Base-by-base conservation (phyloP, 2,888 invertebrate species). In the Drosophila rubida region DNA sequence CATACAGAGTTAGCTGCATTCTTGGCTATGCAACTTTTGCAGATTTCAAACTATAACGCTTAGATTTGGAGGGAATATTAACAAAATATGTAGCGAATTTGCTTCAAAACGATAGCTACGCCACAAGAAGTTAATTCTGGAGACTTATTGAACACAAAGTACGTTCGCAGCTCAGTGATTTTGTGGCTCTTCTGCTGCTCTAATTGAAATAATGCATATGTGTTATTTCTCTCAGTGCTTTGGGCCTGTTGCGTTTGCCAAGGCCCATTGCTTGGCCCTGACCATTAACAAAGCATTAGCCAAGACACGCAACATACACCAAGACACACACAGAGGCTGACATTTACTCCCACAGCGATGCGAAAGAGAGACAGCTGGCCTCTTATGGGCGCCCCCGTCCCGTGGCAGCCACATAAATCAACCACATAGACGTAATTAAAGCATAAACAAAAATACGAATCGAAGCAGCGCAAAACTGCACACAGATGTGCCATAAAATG, bases 391-490 rank as follows among this genome's bases (percentile, higher is more conserved):
- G n/a, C 0, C 4, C 39, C 8, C 11, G 14, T 4, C 41, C 19
- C 22, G 19, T 60, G 63, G 57, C 49, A 66, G 66, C 42, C 51
- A 66, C 70, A 88, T 86, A 86, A 83, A 88, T 86, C 84, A 83
- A 64, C 71, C 85, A 30, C 81, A 71, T 69, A 63, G 87, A 76
- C 79, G 80, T 84, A 84, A 88, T 87, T 88, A 84, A 87, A 87
- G 81, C 68, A 81, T 84, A 88, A 84, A 84, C 88, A 88, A 76
- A 87, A 64, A 54, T 46, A 14, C n/a, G 44, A 57, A 44, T 44
- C 19, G 39, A 50, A 67, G 46, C n/a, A n/a, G n/a, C n/a, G n/a
- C n/a, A 49, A 83, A 86, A 58, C 61, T 60, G 73, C 67, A 60
- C 63, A 60, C 86, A 82, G 77, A 79, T 85, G 86, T 71, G 68